phyloP scores from a whole-genome alignment of 1,140 invertebrate genomes.

The Drosophila ananassae region DNA sequence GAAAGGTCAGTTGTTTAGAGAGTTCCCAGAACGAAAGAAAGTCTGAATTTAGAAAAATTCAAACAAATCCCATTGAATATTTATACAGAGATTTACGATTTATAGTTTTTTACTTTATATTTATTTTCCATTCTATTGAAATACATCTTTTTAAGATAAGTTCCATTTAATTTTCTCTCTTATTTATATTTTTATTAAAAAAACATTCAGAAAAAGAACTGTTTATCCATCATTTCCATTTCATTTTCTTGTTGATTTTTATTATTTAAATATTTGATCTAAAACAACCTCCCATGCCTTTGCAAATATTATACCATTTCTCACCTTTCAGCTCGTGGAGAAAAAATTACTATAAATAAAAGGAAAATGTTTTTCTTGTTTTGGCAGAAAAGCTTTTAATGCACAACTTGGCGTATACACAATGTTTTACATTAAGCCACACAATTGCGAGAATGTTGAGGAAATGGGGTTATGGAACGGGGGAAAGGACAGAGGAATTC shows the following conservation, averaged over 20 bases:
- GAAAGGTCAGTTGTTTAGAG: slow-evolving; percentile 17
- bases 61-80: slow-evolving; percentile 2
- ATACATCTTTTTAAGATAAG: neutral
- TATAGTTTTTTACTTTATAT: neutral
- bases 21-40: too few relatives aligned
- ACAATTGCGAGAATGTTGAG: slow-evolving; percentile 32
- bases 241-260: neutral
- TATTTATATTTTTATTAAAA: too few relatives aligned
- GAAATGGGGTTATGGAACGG: slow-evolving; percentile 1
- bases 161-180: too few relatives aligned
- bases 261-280: neutral
- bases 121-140: slow-evolving; percentile 5
- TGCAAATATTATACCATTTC: slow-evolving; percentile 5
- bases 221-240: too few relatives aligned
- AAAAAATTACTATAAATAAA: slow-evolving; percentile 62
- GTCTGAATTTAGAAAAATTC: neutral
- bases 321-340: slow-evolving; percentile 1
- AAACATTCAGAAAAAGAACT: too few relatives aligned
- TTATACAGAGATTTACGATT: slow-evolving; percentile 14
- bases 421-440: slow-evolving; percentile 74
- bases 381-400: slow-evolving; percentile 75
- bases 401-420: slow-evolving; percentile 71
- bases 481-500: neutral
- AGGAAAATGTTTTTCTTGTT: slow-evolving; percentile 55
- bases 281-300: slow-evolving; percentile 2